Conservation (phyloP, 2,888 invertebrate species). For the Caenorhabditis japonica region DNA sequence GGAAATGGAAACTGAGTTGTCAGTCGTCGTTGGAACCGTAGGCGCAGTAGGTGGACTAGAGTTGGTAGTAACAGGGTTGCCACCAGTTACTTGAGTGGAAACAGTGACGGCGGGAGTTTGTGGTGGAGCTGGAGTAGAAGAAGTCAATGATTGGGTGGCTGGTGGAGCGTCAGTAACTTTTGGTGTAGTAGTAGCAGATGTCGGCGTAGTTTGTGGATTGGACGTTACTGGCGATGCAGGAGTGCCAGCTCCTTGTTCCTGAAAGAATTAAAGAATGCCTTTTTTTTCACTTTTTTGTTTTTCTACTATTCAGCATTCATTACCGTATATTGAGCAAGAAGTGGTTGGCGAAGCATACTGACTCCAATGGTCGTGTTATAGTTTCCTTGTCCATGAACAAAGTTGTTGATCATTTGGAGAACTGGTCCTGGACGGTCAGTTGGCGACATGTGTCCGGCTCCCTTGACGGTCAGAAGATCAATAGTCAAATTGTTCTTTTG, state of each 20-base stretch:
- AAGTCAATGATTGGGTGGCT: background rate
- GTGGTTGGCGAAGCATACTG: slow-evolving; percentile 59
- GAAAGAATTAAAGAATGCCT: slow-evolving; percentile 1
- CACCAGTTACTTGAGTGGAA: background rate
- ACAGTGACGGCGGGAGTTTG: slow-evolving; percentile 7
- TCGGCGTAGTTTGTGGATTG: slow-evolving; percentile 1
- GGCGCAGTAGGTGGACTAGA: too few species aligned
- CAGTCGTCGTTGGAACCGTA: too few species aligned
- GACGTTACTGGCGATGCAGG: background rate
- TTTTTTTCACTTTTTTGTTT: too few species aligned
- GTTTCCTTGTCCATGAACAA: slow-evolving; percentile 77
- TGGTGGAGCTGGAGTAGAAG: slow-evolving; percentile 1
- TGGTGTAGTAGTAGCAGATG: slow-evolving; percentile 5
- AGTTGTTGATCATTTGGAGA: slow-evolving; percentile 83
- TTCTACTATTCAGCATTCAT: background rate
- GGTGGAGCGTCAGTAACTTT: background rate
- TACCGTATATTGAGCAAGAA: slow-evolving; percentile 63
- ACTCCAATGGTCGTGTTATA: slow-evolving; percentile 58
- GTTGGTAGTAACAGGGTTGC: too few species aligned
- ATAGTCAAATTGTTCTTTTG: slow-evolving; percentile 53
- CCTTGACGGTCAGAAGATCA: slow-evolving; percentile 67
- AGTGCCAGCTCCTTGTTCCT: slow-evolving; percentile 34
- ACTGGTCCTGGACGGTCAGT: slow-evolving; percentile 87
- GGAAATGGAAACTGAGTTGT: slow-evolving; percentile 2
- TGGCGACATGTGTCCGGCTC: slow-evolving; percentile 87